Base-by-base conservation (phyloP, 2,888 invertebrate species). In the Heterodera filipjevi region DNA sequence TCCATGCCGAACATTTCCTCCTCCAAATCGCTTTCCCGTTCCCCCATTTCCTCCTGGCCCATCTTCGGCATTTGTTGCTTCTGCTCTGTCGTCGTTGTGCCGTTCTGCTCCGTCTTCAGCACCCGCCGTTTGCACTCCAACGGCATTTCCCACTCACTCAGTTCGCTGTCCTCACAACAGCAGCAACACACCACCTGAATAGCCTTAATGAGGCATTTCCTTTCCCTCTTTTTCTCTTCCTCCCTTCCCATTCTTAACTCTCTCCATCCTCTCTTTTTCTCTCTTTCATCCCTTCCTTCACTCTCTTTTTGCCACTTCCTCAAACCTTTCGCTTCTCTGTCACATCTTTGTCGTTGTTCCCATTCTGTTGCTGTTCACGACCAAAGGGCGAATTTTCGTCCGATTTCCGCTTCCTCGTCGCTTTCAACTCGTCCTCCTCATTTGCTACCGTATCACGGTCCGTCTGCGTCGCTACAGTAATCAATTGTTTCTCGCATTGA, bases 91-190 rank as follows among this genome's bases (percentile, higher is more conserved):
- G n/a, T 59, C 22, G 59, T 35, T 19, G 68, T 68, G 33, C 68
- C 68, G 35, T 68, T 68, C 33, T 35, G 68, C 19, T 68, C 68
- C 33, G 22, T 59, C 59, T 59, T 59, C 44, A 44, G 66, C 44
- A 59, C 75, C 16, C 75, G 22, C 46, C 33, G 46, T 44, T 75
- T 75, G 32, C 75, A 75, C 32, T n/a, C 59, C 44, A 75, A 32
- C 32, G 75, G 75, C 30, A 75, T 66, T 44, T 66, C 32, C 59
- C 39, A 59, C 5, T 3, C 27, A 22, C 30, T 53, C 44, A 75
- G 19, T 8, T 80, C 81, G 33, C 53, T 66, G 66, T 46, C 75
- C 44, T 81, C 71, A 22, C 53, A 84, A 77, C 87, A 87, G 77
- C 87, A 87, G 75, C 75, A 75, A 64, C 75, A 75, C 22, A 75